Conservation (phyloP, 2,797 vertebrate species). For the Sparus aurata region DNA sequence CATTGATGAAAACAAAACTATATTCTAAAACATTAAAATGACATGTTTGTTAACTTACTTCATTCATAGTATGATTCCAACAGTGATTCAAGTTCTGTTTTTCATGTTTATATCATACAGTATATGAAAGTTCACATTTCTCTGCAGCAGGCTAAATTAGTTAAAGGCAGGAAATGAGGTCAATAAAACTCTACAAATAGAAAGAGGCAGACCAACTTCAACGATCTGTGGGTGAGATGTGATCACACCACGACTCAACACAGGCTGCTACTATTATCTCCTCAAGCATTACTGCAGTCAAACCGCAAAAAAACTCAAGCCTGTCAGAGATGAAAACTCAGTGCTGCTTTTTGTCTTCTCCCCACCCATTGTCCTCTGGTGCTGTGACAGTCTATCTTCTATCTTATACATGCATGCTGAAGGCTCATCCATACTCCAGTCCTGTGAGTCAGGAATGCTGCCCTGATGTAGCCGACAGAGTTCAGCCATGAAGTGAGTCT, state of each 20-base stretch:
- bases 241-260: constrained; percentile 5
- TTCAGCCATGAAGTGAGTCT: constrained; percentile 49
- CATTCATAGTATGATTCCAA: neutral
- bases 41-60: neutral
- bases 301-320: constrained; percentile 25
- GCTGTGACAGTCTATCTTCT: constrained; percentile 27
- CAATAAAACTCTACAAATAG: constrained; percentile 16
- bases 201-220: constrained; percentile 13
- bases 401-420: neutral
- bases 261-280: constrained; percentile 4
- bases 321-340: constrained; percentile 6
- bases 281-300: constrained; percentile 33
- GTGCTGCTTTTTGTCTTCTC: constrained; percentile 2
- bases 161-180: constrained; percentile 28
- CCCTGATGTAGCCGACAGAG: constrained; percentile 25
- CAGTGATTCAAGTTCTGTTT: neutral
- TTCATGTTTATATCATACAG: neutral
- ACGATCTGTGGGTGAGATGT: constrained; percentile 23
- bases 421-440: constrained; percentile 11
- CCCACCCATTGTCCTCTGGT: constrained; percentile 1
- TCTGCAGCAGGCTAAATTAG: neutral
- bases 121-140: neutral
- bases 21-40: neutral
- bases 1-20: neutral
- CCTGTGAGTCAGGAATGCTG: constrained; percentile 10